phyloP scores from a whole-genome alignment of 2,888 invertebrate genomes.

The Diloba caeruleocephala region DNA sequence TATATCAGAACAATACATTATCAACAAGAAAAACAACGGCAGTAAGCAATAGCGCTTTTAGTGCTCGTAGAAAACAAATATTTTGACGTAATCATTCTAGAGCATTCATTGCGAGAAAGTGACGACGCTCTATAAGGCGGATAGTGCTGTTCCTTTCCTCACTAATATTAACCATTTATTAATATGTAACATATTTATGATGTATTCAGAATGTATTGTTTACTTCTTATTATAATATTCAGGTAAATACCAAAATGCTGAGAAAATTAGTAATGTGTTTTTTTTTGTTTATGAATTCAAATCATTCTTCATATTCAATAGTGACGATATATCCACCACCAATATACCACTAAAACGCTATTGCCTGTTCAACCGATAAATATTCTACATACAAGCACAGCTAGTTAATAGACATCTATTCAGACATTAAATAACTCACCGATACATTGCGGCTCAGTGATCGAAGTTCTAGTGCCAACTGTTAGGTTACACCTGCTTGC shows the following conservation, averaged over 20 bases:
- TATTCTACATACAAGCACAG: slow-evolving; percentile 77
- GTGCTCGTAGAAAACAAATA: slow-evolving; percentile 1
- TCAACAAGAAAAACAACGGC: slow-evolving; percentile 73
- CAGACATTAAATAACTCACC: slow-evolving; percentile 75
- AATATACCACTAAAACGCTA: slow-evolving; percentile 26
- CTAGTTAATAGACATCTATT: slow-evolving; percentile 75
- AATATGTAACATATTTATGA: neutral
- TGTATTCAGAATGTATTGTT: neutral
- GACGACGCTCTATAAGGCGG: slow-evolving; percentile 5
- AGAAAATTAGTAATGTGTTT: too few relatives aligned
- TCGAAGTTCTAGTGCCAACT: slow-evolving; percentile 72
- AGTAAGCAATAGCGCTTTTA: slow-evolving; percentile 44
- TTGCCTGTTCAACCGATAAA: slow-evolving; percentile 45
- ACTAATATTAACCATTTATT: slow-evolving; percentile 1
- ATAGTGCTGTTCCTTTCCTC: slow-evolving; percentile 7
- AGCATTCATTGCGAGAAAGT: slow-evolving; percentile 26
- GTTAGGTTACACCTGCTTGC: slow-evolving; percentile 27
- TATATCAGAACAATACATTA: slow-evolving; percentile 73
- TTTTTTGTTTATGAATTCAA: neutral
- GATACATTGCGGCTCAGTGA: slow-evolving; percentile 82
- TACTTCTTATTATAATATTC: neutral
- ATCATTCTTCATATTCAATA: too few relatives aligned
- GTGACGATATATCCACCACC: too few relatives aligned
- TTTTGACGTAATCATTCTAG: slow-evolving; percentile 8
- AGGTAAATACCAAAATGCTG: too few relatives aligned